phyloP scores from a whole-genome alignment of 2,113 vertebrate species.

The Argyrosomus japonicus region DNA sequence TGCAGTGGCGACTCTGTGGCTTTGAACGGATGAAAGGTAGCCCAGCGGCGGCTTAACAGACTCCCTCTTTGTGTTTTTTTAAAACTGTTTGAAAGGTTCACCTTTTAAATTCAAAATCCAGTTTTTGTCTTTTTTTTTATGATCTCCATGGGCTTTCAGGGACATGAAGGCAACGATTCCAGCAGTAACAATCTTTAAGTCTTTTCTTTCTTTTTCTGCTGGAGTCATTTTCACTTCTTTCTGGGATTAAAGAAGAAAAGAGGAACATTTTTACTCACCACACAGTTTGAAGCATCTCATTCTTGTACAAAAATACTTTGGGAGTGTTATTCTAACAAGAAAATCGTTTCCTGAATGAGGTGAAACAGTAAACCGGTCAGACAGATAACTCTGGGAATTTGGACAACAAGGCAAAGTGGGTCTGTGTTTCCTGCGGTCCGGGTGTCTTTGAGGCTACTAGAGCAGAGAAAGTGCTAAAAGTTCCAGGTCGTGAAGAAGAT shows the following conservation, averaged over 20 bases:
- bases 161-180: neutral
- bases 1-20: constrained; percentile 42
- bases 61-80: neutral
- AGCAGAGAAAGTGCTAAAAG: neutral
- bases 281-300: neutral
- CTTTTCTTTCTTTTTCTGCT: neutral
- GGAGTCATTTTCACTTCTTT: neutral
- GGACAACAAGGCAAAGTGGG: neutral
- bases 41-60: neutral
- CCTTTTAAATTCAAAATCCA: constrained; percentile 4
- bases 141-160: neutral
- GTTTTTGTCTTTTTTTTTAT: constrained; percentile 2
- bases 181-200: neutral
- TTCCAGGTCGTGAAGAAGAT: neutral
- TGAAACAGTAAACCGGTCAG: neutral
- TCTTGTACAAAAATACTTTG: neutral
- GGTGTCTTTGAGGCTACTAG: neutral
- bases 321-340: neutral
- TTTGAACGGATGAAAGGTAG: neutral
- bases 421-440: neutral
- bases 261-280: neutral
- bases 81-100: constrained; percentile 6
- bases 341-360: neutral
- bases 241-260: neutral
- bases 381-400: neutral